Evolutionary conservation across 2,888 invertebrate genomes (phyloP).

Genomic region (Micropterix aruncella): DNA sequence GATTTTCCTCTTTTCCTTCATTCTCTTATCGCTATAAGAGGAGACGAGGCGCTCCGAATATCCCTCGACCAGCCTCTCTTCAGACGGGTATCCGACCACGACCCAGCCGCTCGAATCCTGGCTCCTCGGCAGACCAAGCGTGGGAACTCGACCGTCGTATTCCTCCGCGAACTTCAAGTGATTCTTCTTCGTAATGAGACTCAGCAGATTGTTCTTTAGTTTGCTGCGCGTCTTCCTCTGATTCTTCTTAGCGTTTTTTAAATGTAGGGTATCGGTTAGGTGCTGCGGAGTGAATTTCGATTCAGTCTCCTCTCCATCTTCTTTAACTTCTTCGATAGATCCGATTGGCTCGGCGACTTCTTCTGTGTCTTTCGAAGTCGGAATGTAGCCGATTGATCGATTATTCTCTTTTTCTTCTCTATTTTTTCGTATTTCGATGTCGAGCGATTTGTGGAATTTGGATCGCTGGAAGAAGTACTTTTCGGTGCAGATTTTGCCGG

Average conservation of each 20-base stretch:
- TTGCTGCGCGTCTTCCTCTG: constrained; percentile 8
- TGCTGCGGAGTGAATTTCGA: constrained; percentile 31
- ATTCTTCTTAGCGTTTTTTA: constrained; percentile 11
- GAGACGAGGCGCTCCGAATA: constrained; percentile 30
- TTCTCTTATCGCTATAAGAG: constrained; percentile 20
- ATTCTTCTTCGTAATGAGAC: constrained; percentile 27
- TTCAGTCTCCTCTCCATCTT: constrained; percentile 14
- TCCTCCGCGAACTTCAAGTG: constrained; percentile 16
- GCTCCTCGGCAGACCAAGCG: constrained; percentile 28
- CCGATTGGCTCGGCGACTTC: constrained; percentile 6
- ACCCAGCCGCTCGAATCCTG: constrained; percentile 30
- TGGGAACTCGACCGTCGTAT: constrained; percentile 29
- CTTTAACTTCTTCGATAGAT: constrained; percentile 1
- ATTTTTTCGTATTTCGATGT: constrained; percentile 25
- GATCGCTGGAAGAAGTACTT: constrained; percentile 26
- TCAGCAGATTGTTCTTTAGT: constrained; percentile 18
- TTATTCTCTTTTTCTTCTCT: constrained; percentile 32
- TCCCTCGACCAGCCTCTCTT: constrained; percentile 29
- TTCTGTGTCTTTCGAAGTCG: constrained; percentile 21
- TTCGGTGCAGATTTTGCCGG: not conserved
- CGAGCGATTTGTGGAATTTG: constrained; percentile 33
- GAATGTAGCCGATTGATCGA: constrained; percentile 34
- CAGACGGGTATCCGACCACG: constrained; percentile 28
- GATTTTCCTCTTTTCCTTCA: constrained; percentile 14
- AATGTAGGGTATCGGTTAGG: constrained; percentile 21